phyloP scores from a whole-genome alignment of 2,888 invertebrate species.

The Quadroppia sp. region DNA sequence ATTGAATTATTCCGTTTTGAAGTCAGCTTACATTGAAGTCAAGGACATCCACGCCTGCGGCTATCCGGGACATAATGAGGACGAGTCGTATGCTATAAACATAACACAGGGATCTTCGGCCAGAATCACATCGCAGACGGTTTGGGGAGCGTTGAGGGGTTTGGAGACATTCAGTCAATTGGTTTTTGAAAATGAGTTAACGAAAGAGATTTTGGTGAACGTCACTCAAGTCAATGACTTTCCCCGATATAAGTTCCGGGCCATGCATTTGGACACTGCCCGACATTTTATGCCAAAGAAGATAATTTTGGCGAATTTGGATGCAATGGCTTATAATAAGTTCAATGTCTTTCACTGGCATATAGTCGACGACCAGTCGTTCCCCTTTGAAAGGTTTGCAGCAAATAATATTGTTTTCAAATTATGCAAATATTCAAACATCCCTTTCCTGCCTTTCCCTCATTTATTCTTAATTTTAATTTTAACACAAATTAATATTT shows the following conservation, averaged over 20 bases:
- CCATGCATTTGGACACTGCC: constrained; percentile 78
- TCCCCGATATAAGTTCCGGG: constrained; percentile 73
- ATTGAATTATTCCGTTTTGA: constrained; percentile 56
- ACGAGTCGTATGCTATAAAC: constrained; percentile 53
- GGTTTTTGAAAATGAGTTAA: constrained; percentile 53
- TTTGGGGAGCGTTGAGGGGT: constrained; percentile 52
- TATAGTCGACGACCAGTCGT: constrained; percentile 86
- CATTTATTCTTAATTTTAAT: not conserved
- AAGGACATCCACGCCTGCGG: constrained; percentile 44
- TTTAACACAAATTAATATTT: not conserved
- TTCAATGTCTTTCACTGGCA: constrained; percentile 94
- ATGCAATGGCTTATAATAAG: constrained; percentile 86
- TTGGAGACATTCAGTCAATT: constrained; percentile 82
- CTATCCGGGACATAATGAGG: constrained; percentile 47
- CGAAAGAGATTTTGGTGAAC: constrained; percentile 56
- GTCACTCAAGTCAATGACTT: constrained; percentile 67
- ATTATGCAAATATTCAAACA: too few species aligned
- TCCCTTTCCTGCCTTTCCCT: too few species aligned
- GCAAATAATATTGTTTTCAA: not conserved
- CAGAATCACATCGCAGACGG: constrained; percentile 43
- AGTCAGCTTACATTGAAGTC: constrained; percentile 41
- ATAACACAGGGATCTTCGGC: constrained; percentile 39
- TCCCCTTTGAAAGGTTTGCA: constrained; percentile 68
- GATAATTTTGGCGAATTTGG: constrained; percentile 61
- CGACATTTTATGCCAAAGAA: constrained; percentile 72